Evolutionary conservation across 2,797 vertebrate species (phyloP), one percentile per base, ranked within the genome.

Genomic region (Semaprochilodus insignis): DNA sequence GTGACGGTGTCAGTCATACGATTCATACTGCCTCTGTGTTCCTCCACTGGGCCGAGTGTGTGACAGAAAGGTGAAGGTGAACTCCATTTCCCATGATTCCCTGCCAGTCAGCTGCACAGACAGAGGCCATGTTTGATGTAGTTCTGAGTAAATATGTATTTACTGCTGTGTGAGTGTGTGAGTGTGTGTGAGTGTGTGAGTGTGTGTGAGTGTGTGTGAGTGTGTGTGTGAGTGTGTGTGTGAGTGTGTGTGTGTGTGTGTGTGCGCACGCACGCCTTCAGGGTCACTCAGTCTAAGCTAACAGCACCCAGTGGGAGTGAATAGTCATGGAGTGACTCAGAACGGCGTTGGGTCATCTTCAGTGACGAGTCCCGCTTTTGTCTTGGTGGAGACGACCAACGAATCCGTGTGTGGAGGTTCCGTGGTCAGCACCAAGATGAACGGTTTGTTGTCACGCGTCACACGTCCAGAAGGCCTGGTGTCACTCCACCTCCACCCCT

Each of bases 61-160:
- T 86, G 87, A 83, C 57, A 55, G 77, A 71, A 80, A 72, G 55
- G 90, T 27, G 90, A 88, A 87, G 80, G 82, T 83, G 80, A 90
- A 91, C 91, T 94, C 92, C 91, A 92, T 93, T 93, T 93, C 92
- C 91, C 91, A 92, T 92, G 91, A 92, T 93, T 90, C 88, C 85
- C 85, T 88, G 89, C 55, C 81, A 77, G 51, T 77, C 63, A n/a
- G 10, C 87, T 51, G 87, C 17, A 76, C 86, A 63, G 6, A 51
- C 31, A 74, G 87, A 83, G 79, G 87, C 81, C 36, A 81, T 87
- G 85, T 92, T 93, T 90, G 87, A 87, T 85, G 88, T 81, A 81
- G 88, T 77, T 85, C 85, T 89, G 87, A 88, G 90, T 86, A 94
- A 95, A 93, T 93, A 93, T 94, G 92, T 93, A 89, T 83, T n/a